Conservation (phyloP, 2,797 vertebrate genomes). For the Sciurus carolinensis region DNA sequence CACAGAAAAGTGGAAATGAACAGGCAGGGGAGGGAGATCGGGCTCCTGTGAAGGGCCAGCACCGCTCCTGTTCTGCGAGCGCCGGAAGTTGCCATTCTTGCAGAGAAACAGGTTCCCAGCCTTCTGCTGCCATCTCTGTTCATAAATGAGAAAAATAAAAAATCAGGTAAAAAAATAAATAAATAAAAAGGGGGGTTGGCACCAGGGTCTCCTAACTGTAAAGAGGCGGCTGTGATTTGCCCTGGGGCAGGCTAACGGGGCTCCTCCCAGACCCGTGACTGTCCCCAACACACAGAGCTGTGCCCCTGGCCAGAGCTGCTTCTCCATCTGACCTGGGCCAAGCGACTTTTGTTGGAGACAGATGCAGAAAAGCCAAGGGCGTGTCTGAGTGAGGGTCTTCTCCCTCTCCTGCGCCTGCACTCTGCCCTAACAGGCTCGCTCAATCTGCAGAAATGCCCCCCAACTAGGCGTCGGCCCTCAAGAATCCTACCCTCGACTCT, state of each 20-base stretch:
- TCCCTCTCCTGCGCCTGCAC: neutral
- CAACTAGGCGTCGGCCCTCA: neutral
- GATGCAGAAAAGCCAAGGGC: neutral
- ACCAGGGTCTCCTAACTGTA: fast-evolving
- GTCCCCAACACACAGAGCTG: fast-evolving
- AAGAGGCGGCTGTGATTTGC: fast-evolving
- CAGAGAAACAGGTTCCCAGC: neutral
- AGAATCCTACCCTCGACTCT: no score
- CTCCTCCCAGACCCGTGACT: fast-evolving
- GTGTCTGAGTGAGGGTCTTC: neutral
- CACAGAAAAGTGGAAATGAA: neutral
- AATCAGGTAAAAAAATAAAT: no score
- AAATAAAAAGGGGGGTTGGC: no score
- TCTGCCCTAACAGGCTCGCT: neutral
- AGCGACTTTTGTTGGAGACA: no score
- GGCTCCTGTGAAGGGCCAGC: neutral
- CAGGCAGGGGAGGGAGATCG: neutral
- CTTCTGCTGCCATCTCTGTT: neutral
- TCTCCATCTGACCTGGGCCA: neutral
- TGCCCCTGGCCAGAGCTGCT: neutral
- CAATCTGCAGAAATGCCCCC: neutral
- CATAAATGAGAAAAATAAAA: neutral
- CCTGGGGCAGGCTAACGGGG: no score
- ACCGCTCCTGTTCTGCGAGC: neutral
- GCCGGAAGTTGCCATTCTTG: neutral